Evolutionary conservation across 2,888 invertebrate species (phyloP), one percentile per base, ranked within the genome.

Genomic region (Hedya salicella): DNA sequence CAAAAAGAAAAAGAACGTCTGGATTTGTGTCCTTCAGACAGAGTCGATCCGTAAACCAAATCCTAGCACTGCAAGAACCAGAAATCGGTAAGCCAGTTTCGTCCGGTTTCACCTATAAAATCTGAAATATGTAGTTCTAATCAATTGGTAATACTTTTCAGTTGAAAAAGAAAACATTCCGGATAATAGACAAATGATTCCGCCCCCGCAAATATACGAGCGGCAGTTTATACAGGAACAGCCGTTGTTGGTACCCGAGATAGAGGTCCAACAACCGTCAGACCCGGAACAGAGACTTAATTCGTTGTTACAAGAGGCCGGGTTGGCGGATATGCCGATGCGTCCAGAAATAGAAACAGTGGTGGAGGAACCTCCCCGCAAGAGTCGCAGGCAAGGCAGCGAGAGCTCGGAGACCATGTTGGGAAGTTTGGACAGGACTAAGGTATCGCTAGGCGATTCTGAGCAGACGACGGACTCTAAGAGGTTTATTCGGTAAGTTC

Each of bases 351-450:
- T 13, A 49, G 46, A 42, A 50, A 16, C 25, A 32, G n/a, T 14
- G 9, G 42, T 16, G 19, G 53, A 42, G 25, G 8, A 57, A 65
- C 2, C 48, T 44, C n/a, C 39, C 32, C 60, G 68, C 2, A 71
- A 68, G 30, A 68, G 68, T 16, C 44, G 56, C 5, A 65, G 72
- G 19, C 69, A 63, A 16, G 73, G 63, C 0, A 85, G 85, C 63
- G 82, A 79, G 0, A 69, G 75, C 4, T 81, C 85, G 0, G 91
- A 91, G 62, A 86, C 90, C 0, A 89, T 77, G 0, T 66, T 89
- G 19, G 91, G 91, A 2, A 91, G 91, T 66, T 69, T 90, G 16
- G 91, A 91, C 62, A 78, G 91, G 16, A 91, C 91, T 0, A 87
- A 83, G 67, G 91, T 91, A 40, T 91, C 91, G 3, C 79, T 91